Evolutionary conservation across 30 jellyfish, hydroid and myxozoan genomes (phyloP), one percentile per base, ranked within the genome.

Genomic region (Pseudorhiza aurosa): DNA sequence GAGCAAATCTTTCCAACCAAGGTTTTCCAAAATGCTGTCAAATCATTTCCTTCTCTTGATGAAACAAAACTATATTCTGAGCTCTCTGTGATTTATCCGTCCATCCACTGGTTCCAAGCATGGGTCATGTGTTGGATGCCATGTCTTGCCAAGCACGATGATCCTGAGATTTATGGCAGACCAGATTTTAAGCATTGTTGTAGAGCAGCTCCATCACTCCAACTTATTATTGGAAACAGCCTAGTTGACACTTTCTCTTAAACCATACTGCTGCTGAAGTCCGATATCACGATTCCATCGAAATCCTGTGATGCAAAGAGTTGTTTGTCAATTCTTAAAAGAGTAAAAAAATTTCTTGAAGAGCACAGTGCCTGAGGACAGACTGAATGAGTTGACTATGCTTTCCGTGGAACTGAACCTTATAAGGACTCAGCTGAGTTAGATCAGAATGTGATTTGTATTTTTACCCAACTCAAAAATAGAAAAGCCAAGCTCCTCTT

Each of bases 1-100:
- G 72, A 58, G 72, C 72, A 58, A 21, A 14, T 4, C 72, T 58
- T 58, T 39, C 72, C 72, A 58, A 58, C 43, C 72, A 58, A 10
- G 50, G 47, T 21, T 4, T 8, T 58, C 8, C 39, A 58, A 58
- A 58, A 29, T 58, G 72, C 55, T 58, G 72, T 29, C 7, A 58
- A 24, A 26, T 32, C 43, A 26, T 58, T 58, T 32, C 72, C n/a
- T 26, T 58, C 24, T 32, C 51, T 58, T 58, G 8, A 4, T 28
- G 72, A 32, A 58, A 58, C 72, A 7, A 58, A 8, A 39, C 72
- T 58, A 21, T 15, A 58, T 26, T 58, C 72, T 58, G 51, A 58
- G 18, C 72, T 58, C 47, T 32, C 72, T 32, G 50, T n/a, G n/a
- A n/a, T n/a, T n/a, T n/a, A n/a, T n/a, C n/a, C n/a, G n/a, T n/a